Base-by-base conservation (phyloP, 2,797 vertebrate species). In the Manis javanica region DNA sequence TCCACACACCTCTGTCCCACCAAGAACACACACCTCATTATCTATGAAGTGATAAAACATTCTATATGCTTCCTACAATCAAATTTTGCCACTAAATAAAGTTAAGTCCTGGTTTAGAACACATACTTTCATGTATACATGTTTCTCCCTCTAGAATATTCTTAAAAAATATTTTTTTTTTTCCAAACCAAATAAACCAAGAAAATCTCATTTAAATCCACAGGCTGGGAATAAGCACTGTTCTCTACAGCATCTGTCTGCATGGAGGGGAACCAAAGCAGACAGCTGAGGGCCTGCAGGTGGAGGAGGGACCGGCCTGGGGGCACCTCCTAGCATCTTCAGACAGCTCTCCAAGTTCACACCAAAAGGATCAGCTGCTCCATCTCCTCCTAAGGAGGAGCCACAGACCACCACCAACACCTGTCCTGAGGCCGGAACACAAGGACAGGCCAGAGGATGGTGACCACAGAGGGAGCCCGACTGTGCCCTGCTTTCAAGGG, bases 171-270 rank as follows among this genome's bases (percentile, higher is more conserved):
- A 9, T 46, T 59, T 68, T 26, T 49, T 42, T 86, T 55, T 64
- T 46, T 66, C 87, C 77, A 83, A 93, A n/a, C 10, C 34, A 87
- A 72, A 46, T 23, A 26, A 94, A 72, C 12, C 3, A 12, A 72
- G 16, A 61, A 55, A 34, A n/a, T 19, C 21, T 64, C 29, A 55
- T 13, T 86, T 64, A 77, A 77, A 66, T 51, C 69, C 24, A 24
- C 12, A 5, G 34, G 42, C 51, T 59, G 49, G 51, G 1, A 57
- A 90, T 5, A 81, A 37, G 21, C 26, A 19, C 31, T 37, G 39
- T 21, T 51, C 57, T 51, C 64, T 59, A 42, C 7, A 55, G 42
- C 18, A 46, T 16, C 57, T 11, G 15, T n/a, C 57, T 63, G 49
- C n/a, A 2, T 1, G 1, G 51, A 34, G 75, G 14, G 37, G 77